Conservation (phyloP, 2,797 vertebrate species). For the Enteromius paludinosus region DNA sequence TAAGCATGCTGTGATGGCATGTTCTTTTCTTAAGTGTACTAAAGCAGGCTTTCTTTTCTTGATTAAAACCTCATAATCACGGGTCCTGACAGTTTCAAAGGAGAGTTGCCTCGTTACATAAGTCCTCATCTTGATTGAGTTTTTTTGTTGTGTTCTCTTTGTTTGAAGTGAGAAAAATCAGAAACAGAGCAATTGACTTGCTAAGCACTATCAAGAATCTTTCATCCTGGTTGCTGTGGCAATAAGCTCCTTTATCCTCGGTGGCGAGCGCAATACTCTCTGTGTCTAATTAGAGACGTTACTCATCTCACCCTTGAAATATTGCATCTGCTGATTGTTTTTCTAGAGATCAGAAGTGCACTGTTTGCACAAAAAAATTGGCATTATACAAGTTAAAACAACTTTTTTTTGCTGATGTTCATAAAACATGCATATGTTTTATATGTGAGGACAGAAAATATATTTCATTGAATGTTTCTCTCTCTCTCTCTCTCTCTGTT, state of each 20-base stretch:
- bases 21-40: background rate
- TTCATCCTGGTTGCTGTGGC: conserved; percentile 61
- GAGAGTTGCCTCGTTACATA: background rate
- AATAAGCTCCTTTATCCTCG: conserved; percentile 59
- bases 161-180: conserved; percentile 54
- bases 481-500: too few relatives aligned
- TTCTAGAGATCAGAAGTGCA: background rate
- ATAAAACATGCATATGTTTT: background rate
- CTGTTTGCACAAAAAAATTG: background rate
- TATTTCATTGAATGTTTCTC: background rate
- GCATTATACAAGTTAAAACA: background rate
- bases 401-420: background rate
- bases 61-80: conserved; percentile 12
- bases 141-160: conserved; percentile 14
- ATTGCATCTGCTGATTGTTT: conserved; percentile 12
- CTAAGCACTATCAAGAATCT: conserved; percentile 50
- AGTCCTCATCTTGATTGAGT: conserved; percentile 10
- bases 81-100: background rate
- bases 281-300: conserved; percentile 29
- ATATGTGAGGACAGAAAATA: background rate
- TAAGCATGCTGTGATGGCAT: conserved; percentile 1
- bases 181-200: conserved; percentile 52
- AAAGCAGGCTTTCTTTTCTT: background rate
- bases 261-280: conserved; percentile 17
- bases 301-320: conserved; percentile 20